Percentiles rank a stretch among this genome's conserved stretches.
phyloP scores from a whole-genome alignment of 1,140 invertebrate species.

The Thaumetopoea pityocampa region DNA sequence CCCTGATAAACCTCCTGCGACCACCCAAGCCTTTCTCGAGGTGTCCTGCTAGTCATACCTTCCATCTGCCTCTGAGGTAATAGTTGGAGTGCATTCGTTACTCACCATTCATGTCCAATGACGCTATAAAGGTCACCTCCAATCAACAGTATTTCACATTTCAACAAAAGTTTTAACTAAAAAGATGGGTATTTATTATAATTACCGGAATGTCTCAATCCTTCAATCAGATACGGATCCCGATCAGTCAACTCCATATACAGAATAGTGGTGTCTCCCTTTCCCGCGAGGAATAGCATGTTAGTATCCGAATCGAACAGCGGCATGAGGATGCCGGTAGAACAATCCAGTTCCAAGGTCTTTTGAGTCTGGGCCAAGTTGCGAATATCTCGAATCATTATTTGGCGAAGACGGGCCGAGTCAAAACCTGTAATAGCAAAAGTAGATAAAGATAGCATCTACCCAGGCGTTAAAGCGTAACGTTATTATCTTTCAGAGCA shows the following conservation, averaged over 20 bases:
- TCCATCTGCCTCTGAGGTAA: no score
- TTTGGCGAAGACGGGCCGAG: constrained; percentile 86
- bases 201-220: constrained; percentile 82
- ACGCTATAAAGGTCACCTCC: no score
- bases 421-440: constrained; percentile 81
- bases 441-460: no score
- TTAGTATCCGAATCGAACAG: constrained; percentile 93
- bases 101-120: no score
- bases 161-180: not conserved
- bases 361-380: constrained; percentile 88
- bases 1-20: no score
- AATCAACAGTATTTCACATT: not conserved
- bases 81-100: no score
- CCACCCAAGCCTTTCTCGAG: no score
- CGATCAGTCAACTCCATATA: constrained; percentile 91
- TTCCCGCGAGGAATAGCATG: constrained; percentile 95
- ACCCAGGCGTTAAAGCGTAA: no score
- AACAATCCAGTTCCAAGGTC: constrained; percentile 88
- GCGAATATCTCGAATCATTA: constrained; percentile 90
- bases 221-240: constrained; percentile 90
- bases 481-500: no score
- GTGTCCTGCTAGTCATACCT: no score
- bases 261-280: constrained; percentile 91
- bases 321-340: constrained; percentile 93
- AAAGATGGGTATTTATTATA: constrained; percentile 20